A percentile compares a stretch with the other conserved stretches of the same genome.
Conservation (phyloP, 2,888 invertebrate genomes). For the Ptilodon capucinus region DNA sequence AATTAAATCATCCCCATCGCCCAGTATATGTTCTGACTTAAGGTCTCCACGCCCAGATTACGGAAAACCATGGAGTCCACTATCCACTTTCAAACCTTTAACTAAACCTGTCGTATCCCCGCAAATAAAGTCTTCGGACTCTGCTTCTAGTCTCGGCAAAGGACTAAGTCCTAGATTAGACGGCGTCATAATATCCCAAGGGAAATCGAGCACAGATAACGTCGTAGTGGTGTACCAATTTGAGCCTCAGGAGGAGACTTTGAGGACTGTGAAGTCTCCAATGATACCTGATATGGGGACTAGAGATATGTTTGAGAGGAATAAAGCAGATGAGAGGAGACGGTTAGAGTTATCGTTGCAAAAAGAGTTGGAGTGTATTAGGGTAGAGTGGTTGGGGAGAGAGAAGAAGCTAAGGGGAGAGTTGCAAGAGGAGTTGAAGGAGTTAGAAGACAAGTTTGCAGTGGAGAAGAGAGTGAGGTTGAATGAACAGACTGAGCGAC, state of each 20-base stretch:
- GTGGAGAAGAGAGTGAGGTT: slow-evolving; percentile 66
- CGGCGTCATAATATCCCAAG: slow-evolving; percentile 73
- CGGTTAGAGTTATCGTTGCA: slow-evolving; percentile 69
- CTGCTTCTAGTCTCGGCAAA: slow-evolving; percentile 58
- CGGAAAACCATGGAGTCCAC: slow-evolving; percentile 63
- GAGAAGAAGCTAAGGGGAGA: slow-evolving; percentile 81
- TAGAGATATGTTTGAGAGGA: slow-evolving; percentile 69
- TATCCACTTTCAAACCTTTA: slow-evolving; percentile 64
- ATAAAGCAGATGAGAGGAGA: slow-evolving; percentile 67
- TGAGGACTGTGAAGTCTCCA: slow-evolving; percentile 64
- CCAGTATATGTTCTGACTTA: slow-evolving; percentile 54
- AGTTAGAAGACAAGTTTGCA: slow-evolving; percentile 72
- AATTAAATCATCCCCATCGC: slow-evolving; percentile 62
- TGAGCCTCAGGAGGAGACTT: slow-evolving; percentile 62
- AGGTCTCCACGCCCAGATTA: slow-evolving; percentile 63
- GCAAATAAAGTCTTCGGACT: slow-evolving; percentile 61
- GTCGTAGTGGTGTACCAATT: slow-evolving; percentile 77
- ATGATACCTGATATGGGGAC: slow-evolving; percentile 65
- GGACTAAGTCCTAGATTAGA: slow-evolving; percentile 67
- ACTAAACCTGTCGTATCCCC: slow-evolving; percentile 53
- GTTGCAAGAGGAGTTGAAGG: slow-evolving; percentile 76
- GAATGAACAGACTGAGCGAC: slow-evolving; percentile 70
- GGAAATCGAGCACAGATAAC: slow-evolving; percentile 69
- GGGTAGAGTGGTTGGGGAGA: slow-evolving; percentile 81
- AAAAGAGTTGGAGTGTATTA: slow-evolving; percentile 78